A percentile compares a stretch with the other conserved stretches of the same genome.
Conservation (phyloP, 2,888 invertebrate species). For the Selenia dentaria region DNA sequence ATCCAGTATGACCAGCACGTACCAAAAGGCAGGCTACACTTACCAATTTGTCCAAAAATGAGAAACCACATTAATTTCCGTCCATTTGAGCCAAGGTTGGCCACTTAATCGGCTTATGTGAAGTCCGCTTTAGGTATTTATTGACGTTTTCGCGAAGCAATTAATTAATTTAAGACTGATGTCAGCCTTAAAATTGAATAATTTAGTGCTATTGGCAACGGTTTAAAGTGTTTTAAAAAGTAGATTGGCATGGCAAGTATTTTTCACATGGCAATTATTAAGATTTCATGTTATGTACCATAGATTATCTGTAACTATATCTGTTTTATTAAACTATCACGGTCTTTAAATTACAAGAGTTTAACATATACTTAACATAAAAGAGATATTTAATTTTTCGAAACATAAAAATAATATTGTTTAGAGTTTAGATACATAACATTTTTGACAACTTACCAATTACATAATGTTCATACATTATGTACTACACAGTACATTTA, state of each 20-base stretch:
- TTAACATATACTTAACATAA: too few relatives aligned
- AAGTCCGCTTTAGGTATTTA: constrained; percentile 31
- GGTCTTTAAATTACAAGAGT: too few relatives aligned
- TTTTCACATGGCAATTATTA: neutral
- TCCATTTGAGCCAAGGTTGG: constrained; percentile 26
- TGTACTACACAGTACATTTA: too few relatives aligned
- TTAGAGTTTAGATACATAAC: too few relatives aligned
- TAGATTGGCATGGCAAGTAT: neutral
- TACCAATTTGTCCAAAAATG: constrained; percentile 15
- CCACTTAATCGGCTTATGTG: constrained; percentile 31
- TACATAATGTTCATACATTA: too few relatives aligned
- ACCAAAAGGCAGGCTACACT: neutral
- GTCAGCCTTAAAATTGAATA: constrained; percentile 20
- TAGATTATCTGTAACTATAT: too few relatives aligned
- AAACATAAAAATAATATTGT: too few relatives aligned
- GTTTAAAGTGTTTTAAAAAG: neutral
- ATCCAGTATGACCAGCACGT: constrained; percentile 23
- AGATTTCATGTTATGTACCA: too few relatives aligned
- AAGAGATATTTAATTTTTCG: too few relatives aligned
- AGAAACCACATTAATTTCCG: constrained; percentile 28
- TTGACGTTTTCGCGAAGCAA: constrained; percentile 28
- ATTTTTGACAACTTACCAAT: too few relatives aligned
- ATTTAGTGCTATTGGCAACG: neutral
- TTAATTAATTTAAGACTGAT: constrained; percentile 31
- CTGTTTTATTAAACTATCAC: too few relatives aligned